These are phyloP conservation scores for Drosophila robusta DNA, from an alignment of 2,888 invertebrate species.

Conservation along the genomic window DNA sequence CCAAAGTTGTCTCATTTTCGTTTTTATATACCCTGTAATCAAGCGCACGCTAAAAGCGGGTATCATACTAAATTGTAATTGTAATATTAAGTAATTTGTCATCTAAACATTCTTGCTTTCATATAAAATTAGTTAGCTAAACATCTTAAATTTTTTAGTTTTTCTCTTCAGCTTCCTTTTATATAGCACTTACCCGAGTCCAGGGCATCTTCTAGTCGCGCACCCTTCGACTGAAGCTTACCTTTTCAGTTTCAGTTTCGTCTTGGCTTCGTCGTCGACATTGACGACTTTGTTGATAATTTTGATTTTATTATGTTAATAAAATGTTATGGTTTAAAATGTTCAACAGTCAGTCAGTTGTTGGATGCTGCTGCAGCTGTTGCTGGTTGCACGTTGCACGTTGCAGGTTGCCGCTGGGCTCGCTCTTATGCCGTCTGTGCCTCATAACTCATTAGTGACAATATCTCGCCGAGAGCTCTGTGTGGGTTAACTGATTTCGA, in stretches of 20 bases:
- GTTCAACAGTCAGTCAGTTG: slow-evolving; percentile 69
- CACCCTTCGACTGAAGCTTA: fast-evolving
- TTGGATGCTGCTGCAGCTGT: slow-evolving; percentile 36
- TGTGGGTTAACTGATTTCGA: slow-evolving; percentile 80
- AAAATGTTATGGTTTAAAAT: slow-evolving; percentile 84
- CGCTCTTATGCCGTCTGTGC: slow-evolving; percentile 73
- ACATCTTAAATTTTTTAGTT: too few relatives aligned
- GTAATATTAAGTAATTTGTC: too few relatives aligned
- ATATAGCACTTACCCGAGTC: not conserved
- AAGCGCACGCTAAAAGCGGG: too few relatives aligned
- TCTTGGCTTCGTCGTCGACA: slow-evolving; percentile 60
- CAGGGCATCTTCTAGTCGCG: slow-evolving; percentile 3
- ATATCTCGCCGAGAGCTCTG: slow-evolving; percentile 63
- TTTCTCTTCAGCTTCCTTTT: too few relatives aligned
- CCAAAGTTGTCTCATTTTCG: slow-evolving; percentile 74
- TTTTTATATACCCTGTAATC: slow-evolving; percentile 29
- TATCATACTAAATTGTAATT: not conserved
- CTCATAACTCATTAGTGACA: slow-evolving; percentile 82
- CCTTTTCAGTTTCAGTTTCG: slow-evolving; percentile 54
- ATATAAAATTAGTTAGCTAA: too few relatives aligned
- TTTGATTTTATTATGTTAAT: slow-evolving; percentile 84
- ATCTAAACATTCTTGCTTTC: too few relatives aligned
- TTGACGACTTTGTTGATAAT: slow-evolving; percentile 82
- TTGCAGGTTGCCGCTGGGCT: slow-evolving; percentile 46
- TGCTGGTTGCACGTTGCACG: slow-evolving; percentile 33